Percentiles rank a stretch among this genome's conserved stretches.
phyloP scores from a whole-genome alignment of 2,113 vertebrate genomes.

The Synodontis membranacea region DNA sequence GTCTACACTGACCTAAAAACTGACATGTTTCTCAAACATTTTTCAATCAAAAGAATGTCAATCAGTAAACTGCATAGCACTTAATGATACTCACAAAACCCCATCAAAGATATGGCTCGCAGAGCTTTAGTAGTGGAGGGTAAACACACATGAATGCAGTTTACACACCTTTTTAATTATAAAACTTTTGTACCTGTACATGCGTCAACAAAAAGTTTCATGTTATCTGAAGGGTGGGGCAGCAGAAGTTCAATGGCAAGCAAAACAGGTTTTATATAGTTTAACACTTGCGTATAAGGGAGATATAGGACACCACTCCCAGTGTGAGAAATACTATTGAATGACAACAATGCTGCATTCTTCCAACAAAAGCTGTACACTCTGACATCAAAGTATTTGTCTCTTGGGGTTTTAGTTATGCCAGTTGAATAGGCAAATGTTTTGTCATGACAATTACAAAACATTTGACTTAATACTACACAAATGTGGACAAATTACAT shows the following conservation, averaged over 20 bases:
- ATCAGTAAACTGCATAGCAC: no score
- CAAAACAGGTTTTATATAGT: not conserved
- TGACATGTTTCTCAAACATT: no score
- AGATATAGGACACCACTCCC: not conserved
- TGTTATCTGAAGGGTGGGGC: no score
- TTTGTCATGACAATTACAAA: not conserved
- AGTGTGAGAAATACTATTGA: not conserved
- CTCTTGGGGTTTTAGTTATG: not conserved
- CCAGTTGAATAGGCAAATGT: not conserved
- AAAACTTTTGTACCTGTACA: not conserved
- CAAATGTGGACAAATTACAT: not conserved
- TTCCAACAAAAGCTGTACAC: not conserved
- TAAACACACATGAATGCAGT: no score
- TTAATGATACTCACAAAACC: no score
- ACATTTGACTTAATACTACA: not conserved
- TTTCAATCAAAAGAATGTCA: no score
- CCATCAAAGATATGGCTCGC: no score
- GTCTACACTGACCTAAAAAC: no score
- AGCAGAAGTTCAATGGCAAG: not conserved
- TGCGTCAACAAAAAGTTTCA: no score
- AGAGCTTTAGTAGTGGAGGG: no score
- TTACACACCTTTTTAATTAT: no score
- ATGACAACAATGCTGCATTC: not conserved
- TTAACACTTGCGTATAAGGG: not conserved
- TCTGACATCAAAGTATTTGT: not conserved